Evolutionary conservation across 2,113 vertebrate species (phyloP), one percentile per base, ranked within the genome.

Genomic region (Numenius arquata): DNA sequence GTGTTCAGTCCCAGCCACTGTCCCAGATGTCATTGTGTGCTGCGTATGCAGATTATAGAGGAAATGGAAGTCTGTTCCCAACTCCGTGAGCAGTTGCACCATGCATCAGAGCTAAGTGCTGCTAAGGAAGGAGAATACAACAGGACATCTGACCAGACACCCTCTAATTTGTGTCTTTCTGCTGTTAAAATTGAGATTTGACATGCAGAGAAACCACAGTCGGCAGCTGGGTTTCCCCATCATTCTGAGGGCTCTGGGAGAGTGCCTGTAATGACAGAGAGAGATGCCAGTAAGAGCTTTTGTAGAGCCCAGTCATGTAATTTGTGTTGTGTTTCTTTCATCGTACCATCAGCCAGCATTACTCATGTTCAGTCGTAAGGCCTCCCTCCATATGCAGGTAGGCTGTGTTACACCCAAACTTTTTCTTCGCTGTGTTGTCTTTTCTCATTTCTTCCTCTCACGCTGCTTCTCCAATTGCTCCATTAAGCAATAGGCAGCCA

Each of bases 391-490:
- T 40, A 58, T 40, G 48, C 17, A 36, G n/a, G 13, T 53, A 18
- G 0, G 0, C 62, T 92, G 30, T n/a, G 3, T 74, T 80, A 26
- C 36, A 56, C 8, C 14, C 55, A 68, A 67, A 13, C 12, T 8
- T 61, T 84, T 81, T 59, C 34, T 48, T 87, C 77, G 14, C 20
- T 79, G 40, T 48, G 10, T 63, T 11, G 0, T 66, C 32, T 81
- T 59, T 59, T 48, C 56, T 59, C 7, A 0, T 53, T 80, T 58
- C 29, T 90, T 89, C 19, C 27, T 53, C 26, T 74, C 52, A 29
- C 0, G 1, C 47, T 68, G 15, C 45, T 59, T 90, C 68, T 91
- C 48, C 26, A 55, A 23, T 85, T 88, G 27, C 62, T 62, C 20
- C 29, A 17, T 47, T 62, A 88, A 70, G 23, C 55, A 71, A 21